Conservation (phyloP, 2,888 invertebrate genomes). For the Dynastes hyllus region DNA sequence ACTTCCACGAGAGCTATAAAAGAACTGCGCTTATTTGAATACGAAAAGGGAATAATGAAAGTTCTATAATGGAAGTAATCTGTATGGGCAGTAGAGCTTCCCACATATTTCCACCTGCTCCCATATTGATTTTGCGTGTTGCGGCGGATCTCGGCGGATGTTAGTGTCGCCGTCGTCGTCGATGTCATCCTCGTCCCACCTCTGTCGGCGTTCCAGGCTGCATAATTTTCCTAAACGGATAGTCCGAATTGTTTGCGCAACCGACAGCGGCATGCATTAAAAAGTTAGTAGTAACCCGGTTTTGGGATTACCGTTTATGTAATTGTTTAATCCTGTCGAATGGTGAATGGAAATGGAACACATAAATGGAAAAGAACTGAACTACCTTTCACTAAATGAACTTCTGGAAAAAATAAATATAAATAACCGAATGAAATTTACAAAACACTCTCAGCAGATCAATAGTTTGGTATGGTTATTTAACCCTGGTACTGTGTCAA, state of each 20-base stretch:
- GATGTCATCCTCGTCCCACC: neutral
- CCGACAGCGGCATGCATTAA: constrained; percentile 16
- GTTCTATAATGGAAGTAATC: constrained; percentile 66
- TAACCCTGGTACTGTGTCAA: too few species aligned
- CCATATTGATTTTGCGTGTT: constrained; percentile 63
- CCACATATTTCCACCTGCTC: constrained; percentile 66
- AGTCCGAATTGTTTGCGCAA: constrained; percentile 18
- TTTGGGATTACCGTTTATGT: neutral
- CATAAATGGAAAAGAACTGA: too few species aligned
- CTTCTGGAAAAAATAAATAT: too few species aligned
- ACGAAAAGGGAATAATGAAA: constrained; percentile 68
- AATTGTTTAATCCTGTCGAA: too few species aligned
- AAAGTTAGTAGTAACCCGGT: neutral
- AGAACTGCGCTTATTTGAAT: constrained; percentile 68
- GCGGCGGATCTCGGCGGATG: constrained; percentile 7
- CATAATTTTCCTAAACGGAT: constrained; percentile 25
- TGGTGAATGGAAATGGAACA: too few species aligned
- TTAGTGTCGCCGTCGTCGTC: neutral
- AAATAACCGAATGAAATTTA: too few species aligned
- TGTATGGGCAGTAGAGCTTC: constrained; percentile 64
- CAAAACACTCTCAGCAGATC: too few species aligned
- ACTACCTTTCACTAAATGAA: too few species aligned
- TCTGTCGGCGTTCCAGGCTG: constrained; percentile 3
- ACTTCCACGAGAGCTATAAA: constrained; percentile 65
- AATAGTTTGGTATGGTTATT: too few species aligned